phyloP scores from a whole-genome alignment of 2,888 invertebrate genomes.

The Lampropteryx suffumata region DNA sequence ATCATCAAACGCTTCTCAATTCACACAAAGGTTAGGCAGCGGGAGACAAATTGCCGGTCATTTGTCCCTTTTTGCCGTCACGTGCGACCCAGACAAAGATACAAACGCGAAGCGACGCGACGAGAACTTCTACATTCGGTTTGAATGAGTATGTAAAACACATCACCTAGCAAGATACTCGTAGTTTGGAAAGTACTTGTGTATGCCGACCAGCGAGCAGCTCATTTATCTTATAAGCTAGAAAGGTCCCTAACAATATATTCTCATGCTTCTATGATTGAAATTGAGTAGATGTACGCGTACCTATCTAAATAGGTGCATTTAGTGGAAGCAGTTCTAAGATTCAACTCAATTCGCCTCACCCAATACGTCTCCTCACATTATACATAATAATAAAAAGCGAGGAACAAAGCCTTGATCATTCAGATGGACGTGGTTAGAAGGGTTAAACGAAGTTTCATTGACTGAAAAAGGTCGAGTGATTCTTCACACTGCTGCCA shows the following conservation, averaged over 20 bases:
- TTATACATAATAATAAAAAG: too few species aligned
- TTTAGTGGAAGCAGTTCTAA: too few species aligned
- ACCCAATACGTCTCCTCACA: too few species aligned
- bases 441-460: too few species aligned
- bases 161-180: slow-evolving; percentile 1
- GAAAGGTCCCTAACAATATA: background rate
- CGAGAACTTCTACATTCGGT: background rate
- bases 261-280: background rate
- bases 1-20: background rate
- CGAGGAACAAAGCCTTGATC: too few species aligned
- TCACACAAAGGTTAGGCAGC: background rate
- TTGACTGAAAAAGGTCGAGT: too few species aligned
- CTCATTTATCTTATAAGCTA: slow-evolving; percentile 8
- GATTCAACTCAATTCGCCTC: too few species aligned
- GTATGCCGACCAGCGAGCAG: slow-evolving; percentile 2
- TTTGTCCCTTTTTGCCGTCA: slow-evolving; percentile 4
- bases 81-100: slow-evolving; percentile 10
- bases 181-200: slow-evolving; percentile 1
- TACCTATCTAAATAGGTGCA: too few species aligned
- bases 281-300: background rate
- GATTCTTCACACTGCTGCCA: too few species aligned
- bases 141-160: slow-evolving; percentile 11
- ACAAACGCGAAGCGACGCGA: background rate
- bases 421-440: too few species aligned
- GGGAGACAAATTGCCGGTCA: slow-evolving; percentile 8